Percentiles rank a stretch among this genome's conserved stretches.
Conservation (phyloP, 2,888 invertebrate species). For the Volucella inanis region DNA sequence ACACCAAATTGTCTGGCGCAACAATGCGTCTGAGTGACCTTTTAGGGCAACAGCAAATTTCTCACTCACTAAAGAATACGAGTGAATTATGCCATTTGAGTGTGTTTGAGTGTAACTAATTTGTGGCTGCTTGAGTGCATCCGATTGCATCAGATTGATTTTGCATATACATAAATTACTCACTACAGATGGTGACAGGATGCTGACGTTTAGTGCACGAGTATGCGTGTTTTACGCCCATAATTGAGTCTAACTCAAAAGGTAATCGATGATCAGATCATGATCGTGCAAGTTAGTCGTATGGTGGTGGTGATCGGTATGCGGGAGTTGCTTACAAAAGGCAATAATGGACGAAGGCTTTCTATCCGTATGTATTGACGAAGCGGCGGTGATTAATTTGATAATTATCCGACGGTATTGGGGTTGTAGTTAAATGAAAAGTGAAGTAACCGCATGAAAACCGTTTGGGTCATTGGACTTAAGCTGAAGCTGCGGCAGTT, state of each 20-base stretch:
- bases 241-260: too few relatives aligned
- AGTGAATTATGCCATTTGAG: conserved; percentile 11
- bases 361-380: too few relatives aligned
- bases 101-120: conserved; percentile 30
- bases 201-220: conserved; percentile 35
- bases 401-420: neutral
- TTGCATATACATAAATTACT: conserved; percentile 47
- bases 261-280: neutral
- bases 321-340: neutral
- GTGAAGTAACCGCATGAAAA: neutral
- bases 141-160: conserved; percentile 40
- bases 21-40: conserved; percentile 61
- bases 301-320: neutral
- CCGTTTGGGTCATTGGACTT: conserved; percentile 11
- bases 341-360: neutral
- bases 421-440: conserved; percentile 2
- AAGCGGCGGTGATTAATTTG: neutral
- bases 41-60: conserved; percentile 32
- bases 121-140: conserved; percentile 26
- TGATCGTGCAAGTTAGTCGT: neutral
- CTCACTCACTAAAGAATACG: neutral
- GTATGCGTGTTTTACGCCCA: neutral
- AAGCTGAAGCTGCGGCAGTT: neutral
- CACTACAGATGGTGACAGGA: conserved; percentile 38
- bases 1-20: conserved; percentile 70